Evolutionary conservation across 2,888 invertebrate genomes (phyloP).

Genomic region (Neoscelio sp.): DNA sequence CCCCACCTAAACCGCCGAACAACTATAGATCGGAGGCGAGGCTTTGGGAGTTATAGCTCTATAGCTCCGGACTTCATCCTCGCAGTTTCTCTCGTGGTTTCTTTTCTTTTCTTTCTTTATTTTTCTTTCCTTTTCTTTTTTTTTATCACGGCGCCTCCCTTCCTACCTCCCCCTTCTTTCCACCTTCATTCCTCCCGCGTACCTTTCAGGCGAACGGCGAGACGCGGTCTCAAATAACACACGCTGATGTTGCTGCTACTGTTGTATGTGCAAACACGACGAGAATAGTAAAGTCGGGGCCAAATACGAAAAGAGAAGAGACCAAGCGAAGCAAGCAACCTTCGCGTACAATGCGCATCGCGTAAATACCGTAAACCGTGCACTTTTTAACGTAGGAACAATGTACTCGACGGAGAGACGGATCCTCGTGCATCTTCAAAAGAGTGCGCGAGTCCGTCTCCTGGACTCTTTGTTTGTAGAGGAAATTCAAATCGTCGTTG

Average conservation of each 20-base stretch:
- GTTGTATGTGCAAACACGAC: conserved; percentile 52
- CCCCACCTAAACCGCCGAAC: conserved; percentile 65
- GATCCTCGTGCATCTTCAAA: conserved; percentile 43
- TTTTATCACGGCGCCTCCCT: conserved; percentile 30
- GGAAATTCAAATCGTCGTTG: conserved; percentile 37
- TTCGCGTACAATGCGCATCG: conserved; percentile 36
- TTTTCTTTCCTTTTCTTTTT: conserved; percentile 23
- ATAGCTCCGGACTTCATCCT: conserved; percentile 58
- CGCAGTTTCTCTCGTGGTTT: conserved; percentile 49
- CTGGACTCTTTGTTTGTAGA: conserved; percentile 18
- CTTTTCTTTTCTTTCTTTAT: conserved; percentile 21
- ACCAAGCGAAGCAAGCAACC: conserved; percentile 31
- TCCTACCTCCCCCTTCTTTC: conserved; percentile 34
- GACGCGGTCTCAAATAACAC: conserved; percentile 55
- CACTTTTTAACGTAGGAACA: conserved; percentile 61
- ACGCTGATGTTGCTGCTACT: conserved; percentile 55
- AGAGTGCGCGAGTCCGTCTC: conserved; percentile 28
- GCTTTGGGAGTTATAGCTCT: conserved; percentile 60
- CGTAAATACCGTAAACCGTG: conserved; percentile 51
- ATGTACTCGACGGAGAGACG: conserved; percentile 51
- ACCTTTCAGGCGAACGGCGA: conserved; percentile 61
- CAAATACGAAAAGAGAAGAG: conserved; percentile 45
- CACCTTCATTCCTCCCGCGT: conserved; percentile 46
- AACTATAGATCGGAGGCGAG: conserved; percentile 42
- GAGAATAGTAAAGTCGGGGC: conserved; percentile 47